Conservation (phyloP, 2,888 invertebrate genomes). For the Eutolmus rufibarbis region DNA sequence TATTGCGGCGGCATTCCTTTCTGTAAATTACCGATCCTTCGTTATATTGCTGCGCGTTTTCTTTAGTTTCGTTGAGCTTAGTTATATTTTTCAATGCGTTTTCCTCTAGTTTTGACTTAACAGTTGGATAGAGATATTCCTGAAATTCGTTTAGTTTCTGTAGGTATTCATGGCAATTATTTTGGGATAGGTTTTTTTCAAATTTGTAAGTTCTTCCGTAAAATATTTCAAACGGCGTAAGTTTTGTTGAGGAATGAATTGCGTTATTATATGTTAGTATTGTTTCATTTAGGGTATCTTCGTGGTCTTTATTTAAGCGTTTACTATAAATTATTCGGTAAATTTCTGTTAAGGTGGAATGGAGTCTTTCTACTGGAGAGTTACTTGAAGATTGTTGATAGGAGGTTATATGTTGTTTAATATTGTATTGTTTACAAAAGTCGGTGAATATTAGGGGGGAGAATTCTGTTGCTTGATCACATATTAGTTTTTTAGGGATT, state of each 20-base stretch:
- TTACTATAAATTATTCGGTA: constrained; percentile 43
- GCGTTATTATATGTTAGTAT: too few species aligned
- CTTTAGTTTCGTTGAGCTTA: not conserved
- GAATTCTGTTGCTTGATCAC: constrained; percentile 43
- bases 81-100: not conserved
- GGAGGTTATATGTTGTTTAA: constrained; percentile 39
- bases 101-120: not conserved
- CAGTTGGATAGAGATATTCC: not conserved
- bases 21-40: not conserved
- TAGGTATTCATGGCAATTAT: not conserved
- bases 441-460: constrained; percentile 44
- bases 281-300: constrained; percentile 45
- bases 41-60: not conserved
- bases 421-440: too few species aligned
- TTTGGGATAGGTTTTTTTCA: not conserved
- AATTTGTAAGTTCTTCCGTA: not conserved
- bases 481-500: constrained; percentile 34
- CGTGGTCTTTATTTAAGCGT: constrained; percentile 30
- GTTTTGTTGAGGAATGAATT: not conserved
- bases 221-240: too few species aligned
- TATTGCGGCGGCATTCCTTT: not conserved
- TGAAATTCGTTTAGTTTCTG: not conserved
- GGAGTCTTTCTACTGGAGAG: constrained; percentile 45
- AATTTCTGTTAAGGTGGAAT: constrained; percentile 48
- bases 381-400: constrained; percentile 44